A percentile compares a stretch with the other conserved stretches of the same genome.
Conservation (phyloP, 2,888 invertebrate genomes). For the Rhodophaea formosa region DNA sequence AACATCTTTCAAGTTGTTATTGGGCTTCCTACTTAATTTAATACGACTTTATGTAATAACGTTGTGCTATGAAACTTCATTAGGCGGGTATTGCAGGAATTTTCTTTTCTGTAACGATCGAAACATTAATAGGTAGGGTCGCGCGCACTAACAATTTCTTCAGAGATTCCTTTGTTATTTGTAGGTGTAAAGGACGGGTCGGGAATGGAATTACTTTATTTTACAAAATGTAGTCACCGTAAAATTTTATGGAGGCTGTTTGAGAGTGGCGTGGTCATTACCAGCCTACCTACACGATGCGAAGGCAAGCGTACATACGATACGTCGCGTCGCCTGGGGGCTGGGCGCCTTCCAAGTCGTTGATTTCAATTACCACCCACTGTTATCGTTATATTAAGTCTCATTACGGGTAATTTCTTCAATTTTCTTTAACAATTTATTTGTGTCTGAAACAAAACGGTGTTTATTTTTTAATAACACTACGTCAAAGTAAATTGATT, state of each 20-base stretch:
- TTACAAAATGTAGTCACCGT: slow-evolving; percentile 66
- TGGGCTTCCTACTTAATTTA: slow-evolving; percentile 15
- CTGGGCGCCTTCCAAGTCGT: slow-evolving; percentile 47
- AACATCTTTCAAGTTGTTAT: slow-evolving; percentile 18
- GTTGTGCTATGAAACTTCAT: slow-evolving; percentile 9
- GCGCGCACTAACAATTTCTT: slow-evolving; percentile 40
- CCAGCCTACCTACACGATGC: slow-evolving; percentile 49
- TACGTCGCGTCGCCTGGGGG: slow-evolving; percentile 35
- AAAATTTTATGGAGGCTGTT: slow-evolving; percentile 68
- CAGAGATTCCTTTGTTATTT: slow-evolving; percentile 46
- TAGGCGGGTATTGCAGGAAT: background rate
- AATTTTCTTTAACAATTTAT: slow-evolving; percentile 27
- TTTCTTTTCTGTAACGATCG: slow-evolving; percentile 2
- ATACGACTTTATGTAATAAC: slow-evolving; percentile 1
- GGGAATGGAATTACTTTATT: slow-evolving; percentile 56
- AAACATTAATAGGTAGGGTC: slow-evolving; percentile 25
- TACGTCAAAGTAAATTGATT: background rate
- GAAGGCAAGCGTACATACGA: slow-evolving; percentile 26
- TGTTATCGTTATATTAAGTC: slow-evolving; percentile 46
- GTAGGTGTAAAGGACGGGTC: slow-evolving; percentile 40
- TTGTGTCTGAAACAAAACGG: background rate
- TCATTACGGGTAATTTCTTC: slow-evolving; percentile 41
- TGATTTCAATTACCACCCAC: slow-evolving; percentile 61
- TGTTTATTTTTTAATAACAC: background rate
- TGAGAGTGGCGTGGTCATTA: slow-evolving; percentile 56